Base-by-base conservation (phyloP, 2,113 vertebrate genomes). In the Zosterops hypoxanthus region DNA sequence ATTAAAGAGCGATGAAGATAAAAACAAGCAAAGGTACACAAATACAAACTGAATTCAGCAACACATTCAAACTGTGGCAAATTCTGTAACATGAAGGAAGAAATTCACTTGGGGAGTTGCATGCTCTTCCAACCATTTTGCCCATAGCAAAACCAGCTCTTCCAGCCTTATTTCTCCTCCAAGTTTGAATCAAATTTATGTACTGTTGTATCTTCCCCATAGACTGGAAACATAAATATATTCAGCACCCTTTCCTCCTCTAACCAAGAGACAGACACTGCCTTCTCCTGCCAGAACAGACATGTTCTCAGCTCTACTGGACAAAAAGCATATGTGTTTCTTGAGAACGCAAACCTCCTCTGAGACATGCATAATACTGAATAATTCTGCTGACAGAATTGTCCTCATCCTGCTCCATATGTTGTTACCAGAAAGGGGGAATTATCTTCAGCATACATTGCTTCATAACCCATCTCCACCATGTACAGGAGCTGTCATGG, bases 401-500 rank as follows among this genome's bases (percentile, higher is more conserved):
- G 64, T 24, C 60, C 31, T 18, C 55, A 18, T 24, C 65, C 65
- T 31, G 41, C 31, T 78, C 61, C 5, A 0, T 2, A 19, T 5
- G 46, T 1, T 33, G 29, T 10, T 64, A 60, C 14, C 34, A 53
- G n/a, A 23, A 31, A 71, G 9, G 41, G 26, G 1, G 2, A 72
- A 64, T 29, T 6, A 49, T 20, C 63, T 72, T 11, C 29, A 47
- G 28, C 68, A 68, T 5, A 31, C 8, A 0, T 22, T 3, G 19
- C 44, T 41, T 41, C 33, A 31, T 5, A 41, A 57, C 4, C 64
- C 78, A 42, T 8, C 86, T 34, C 60, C 12, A 1, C 9, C 65
- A 26, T 0, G 17, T 9, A 31, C 11, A 2, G 16, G 31, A 91
- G 24, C 53, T 69, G 20, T 2, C 46, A 24, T 0, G 2, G 28